Base-by-base conservation (phyloP, 2,113 vertebrate genomes). In the Syngnathoides biaculeatus region DNA sequence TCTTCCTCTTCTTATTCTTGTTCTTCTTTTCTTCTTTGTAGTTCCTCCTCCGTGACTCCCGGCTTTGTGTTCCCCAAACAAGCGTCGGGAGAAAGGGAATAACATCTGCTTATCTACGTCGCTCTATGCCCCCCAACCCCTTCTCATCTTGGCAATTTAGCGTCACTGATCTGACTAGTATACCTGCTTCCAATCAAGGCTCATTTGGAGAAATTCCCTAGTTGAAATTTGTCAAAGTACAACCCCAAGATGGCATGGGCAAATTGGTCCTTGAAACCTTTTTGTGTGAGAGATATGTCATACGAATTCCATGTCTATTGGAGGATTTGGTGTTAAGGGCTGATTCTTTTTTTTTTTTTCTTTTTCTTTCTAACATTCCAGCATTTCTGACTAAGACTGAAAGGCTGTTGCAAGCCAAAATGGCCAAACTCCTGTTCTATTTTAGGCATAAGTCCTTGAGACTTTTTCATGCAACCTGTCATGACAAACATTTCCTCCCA, bases 41-140 rank as follows among this genome's bases (percentile, higher is more conserved):
- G 80, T 84, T 86, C 77, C 83, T 74, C 79, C 79, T 65, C 86
- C 92, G 91, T 87, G 77, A 90, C 87, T 81, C 85, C 75, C 75
- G 81, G 82, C 75, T 83, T 85, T 84, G 68, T 79, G 81, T 80
- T 70, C 57, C 84, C 70, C 79, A 72, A 78, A 79, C 79, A 61
- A 79, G 81, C 22, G 59, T 8, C 26, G 65, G 67, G 65, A 77
- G 76, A 83, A 75, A 70, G 26, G 84, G 77, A 89, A 71, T 71
- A 83, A 79, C 79, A 79, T 81, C 85, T 89, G 85, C 90, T 84
- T 74, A 79, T 78, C 78, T 80, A 14, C 55, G 26, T 8, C 55
- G 20, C 48, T 52, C 20, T 1, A 10, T 52, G 48, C 20, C 10
- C n/a, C 48, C 48, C 20, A n/a, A n/a, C n/a, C n/a, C n/a, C n/a